Base-by-base conservation (phyloP, 2,113 vertebrate genomes). In the Trichechus manatus region DNA sequence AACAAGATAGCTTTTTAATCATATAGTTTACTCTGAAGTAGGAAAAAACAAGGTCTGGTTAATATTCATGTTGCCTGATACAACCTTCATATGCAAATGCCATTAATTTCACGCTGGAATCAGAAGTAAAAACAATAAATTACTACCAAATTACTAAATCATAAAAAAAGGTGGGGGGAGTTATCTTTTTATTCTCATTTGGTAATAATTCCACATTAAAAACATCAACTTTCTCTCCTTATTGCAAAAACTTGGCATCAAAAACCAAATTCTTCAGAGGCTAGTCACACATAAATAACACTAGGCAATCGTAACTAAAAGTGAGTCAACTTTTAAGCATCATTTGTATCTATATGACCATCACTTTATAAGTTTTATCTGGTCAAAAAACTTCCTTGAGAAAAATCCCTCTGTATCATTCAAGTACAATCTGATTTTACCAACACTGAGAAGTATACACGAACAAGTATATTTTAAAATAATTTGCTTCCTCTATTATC, bases 171-270 rank as follows among this genome's bases (percentile, higher is more conserved):
- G 13, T 6, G 53, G 44, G 6, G 36, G 33, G 29, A 94, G 27
- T 79, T 91, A 92, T 56, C 13, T 81, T 92, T 93, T 53, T 59
- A 74, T 36, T 94, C 25, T 87, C 42, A 81, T 39, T 83, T 96
- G 59, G 33, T 42, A 94, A 80, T 89, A 94, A 94, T 88, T 93
- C 74, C 29, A 85, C 36, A 88, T 39, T 97, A 70, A 93, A 95
- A 97, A 93, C 2, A 81, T 44, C n/a, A 94, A 92, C 4, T 9
- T 74, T 63, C 14, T 83, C 3, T 27, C 5, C 25, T 61, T 92
- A 44, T 5, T 70, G 22, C 4, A 85, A 92, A 94, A 93, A 56
- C 20, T 0, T 77, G 29, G 13, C 59, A 75, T 63, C n/a, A 93
- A 88, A 96, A 96, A 83, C 5, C 36, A 91, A 89, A 27, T 90